Evolutionary conservation across 2,113 vertebrate genomes (phyloP).

Genomic region (Dissostichus mawsoni): DNA sequence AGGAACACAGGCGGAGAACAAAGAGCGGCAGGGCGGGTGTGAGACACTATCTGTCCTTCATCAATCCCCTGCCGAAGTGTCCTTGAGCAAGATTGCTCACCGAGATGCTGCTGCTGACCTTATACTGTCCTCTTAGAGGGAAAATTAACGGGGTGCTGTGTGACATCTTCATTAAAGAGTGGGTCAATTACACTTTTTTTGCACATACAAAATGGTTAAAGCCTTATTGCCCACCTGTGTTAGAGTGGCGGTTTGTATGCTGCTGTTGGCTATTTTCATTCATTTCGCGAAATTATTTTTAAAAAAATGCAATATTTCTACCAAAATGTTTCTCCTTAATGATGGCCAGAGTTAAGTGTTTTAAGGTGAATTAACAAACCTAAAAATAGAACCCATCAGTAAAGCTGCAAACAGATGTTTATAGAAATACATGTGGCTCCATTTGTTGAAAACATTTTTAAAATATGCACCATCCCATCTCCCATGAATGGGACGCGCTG

Average conservation of each 20-base stretch:
- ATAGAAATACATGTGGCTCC: conserved; percentile 1
- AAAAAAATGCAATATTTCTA: neutral
- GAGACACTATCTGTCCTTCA: conserved; percentile 32
- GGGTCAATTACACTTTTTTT: neutral
- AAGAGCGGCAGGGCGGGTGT: conserved; percentile 18
- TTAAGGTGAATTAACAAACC: neutral
- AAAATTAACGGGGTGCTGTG: neutral
- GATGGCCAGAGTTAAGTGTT: neutral
- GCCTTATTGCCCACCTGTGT: neutral
- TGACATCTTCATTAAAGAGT: conserved; percentile 20
- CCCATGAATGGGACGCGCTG: conserved; percentile 40
- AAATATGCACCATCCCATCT: conserved; percentile 39
- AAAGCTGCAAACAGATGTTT: neutral
- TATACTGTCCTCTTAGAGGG: conserved; percentile 32
- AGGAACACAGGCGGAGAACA: conserved; percentile 34
- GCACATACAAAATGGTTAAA: neutral
- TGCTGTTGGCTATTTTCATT: neutral
- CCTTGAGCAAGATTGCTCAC: conserved; percentile 43
- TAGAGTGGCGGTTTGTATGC: neutral
- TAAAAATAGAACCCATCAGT: neutral
- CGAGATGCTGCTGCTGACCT: conserved; percentile 33
- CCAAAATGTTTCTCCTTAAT: neutral
- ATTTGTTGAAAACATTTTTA: conserved; percentile 10
- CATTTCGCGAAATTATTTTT: neutral
- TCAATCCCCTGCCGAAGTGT: conserved; percentile 41